Conservation (phyloP, 2,888 invertebrate species). For the Merodon equestris region DNA sequence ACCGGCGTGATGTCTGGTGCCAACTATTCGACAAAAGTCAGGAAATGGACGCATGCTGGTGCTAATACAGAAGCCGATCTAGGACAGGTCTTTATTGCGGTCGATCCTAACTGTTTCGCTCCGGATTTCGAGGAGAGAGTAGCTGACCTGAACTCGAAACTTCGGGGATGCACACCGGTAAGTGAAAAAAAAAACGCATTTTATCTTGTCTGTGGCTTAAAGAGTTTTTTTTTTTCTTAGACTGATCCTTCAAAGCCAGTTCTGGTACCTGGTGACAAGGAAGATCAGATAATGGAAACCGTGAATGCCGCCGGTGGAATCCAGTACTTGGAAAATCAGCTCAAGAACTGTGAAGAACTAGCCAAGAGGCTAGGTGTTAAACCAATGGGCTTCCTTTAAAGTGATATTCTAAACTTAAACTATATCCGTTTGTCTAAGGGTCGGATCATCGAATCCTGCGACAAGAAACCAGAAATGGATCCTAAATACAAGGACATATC, state of each 20-base stretch:
- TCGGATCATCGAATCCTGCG: too few species aligned
- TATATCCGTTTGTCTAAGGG: too few species aligned
- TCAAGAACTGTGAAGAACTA: slow-evolving; percentile 83
- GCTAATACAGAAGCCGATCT: slow-evolving; percentile 85
- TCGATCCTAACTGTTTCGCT: slow-evolving; percentile 90
- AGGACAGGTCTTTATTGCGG: slow-evolving; percentile 93
- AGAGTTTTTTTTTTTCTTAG: slow-evolving; percentile 74
- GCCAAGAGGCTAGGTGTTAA: slow-evolving; percentile 82
- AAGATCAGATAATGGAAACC: slow-evolving; percentile 83
- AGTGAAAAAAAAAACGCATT: slow-evolving; percentile 69
- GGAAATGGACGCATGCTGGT: slow-evolving; percentile 86
- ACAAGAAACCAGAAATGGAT: too few species aligned
- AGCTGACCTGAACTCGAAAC: slow-evolving; percentile 83
- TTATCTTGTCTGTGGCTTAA: not conserved
- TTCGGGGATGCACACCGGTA: slow-evolving; percentile 85
- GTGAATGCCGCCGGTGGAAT: slow-evolving; percentile 88
- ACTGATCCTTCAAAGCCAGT: slow-evolving; percentile 84
- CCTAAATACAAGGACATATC: too few species aligned
- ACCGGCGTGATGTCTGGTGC: slow-evolving; percentile 89
- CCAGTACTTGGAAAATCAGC: slow-evolving; percentile 87
- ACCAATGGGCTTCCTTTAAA: slow-evolving; percentile 75
- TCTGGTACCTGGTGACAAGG: slow-evolving; percentile 92
- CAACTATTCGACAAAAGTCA: slow-evolving; percentile 80
- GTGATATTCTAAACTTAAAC: too few species aligned
- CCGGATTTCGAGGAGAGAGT: slow-evolving; percentile 89